These are phyloP conservation scores for Tortricodes alternella DNA, from an alignment of 2,888 invertebrate genomes.

Conservation along the genomic window DNA sequence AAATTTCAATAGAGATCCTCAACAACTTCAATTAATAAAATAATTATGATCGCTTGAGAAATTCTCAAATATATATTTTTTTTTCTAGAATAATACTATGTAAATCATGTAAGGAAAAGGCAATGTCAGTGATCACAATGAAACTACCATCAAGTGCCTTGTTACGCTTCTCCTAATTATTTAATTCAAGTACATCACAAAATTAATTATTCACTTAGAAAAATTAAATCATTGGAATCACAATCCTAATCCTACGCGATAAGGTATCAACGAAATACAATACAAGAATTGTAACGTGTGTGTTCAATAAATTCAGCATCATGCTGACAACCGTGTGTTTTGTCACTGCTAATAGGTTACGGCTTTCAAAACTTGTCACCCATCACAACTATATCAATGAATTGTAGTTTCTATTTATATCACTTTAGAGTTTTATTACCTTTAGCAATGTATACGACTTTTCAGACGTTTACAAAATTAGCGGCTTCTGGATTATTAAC, in stretches of 20 bases:
- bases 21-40: not conserved
- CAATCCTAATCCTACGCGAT: constrained; percentile 28
- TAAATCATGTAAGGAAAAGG: constrained; percentile 20
- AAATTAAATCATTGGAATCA: constrained; percentile 29
- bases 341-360: constrained; percentile 73
- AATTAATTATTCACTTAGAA: constrained; percentile 19
- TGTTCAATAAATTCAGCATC: constrained; percentile 65
- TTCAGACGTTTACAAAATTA: constrained; percentile 27
- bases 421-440: not conserved
- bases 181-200: constrained; percentile 46
- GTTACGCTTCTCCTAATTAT: constrained; percentile 66
- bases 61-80: constrained; percentile 1
- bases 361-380: constrained; percentile 62
- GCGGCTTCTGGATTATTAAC: not conserved
- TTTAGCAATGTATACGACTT: not conserved
- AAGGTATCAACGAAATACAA: constrained; percentile 31
- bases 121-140: constrained; percentile 29
- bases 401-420: constrained; percentile 10
- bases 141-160: constrained; percentile 45
- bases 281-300: constrained; percentile 4
- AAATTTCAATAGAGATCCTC: not conserved
- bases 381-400: constrained; percentile 32
- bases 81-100: not conserved
- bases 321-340: constrained; percentile 73
- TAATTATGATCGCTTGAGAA: constrained; percentile 8